A percentile compares a stretch with the other conserved stretches of the same genome.
phyloP scores from a whole-genome alignment of 2,888 invertebrate genomes.

The Dasypolia templi region DNA sequence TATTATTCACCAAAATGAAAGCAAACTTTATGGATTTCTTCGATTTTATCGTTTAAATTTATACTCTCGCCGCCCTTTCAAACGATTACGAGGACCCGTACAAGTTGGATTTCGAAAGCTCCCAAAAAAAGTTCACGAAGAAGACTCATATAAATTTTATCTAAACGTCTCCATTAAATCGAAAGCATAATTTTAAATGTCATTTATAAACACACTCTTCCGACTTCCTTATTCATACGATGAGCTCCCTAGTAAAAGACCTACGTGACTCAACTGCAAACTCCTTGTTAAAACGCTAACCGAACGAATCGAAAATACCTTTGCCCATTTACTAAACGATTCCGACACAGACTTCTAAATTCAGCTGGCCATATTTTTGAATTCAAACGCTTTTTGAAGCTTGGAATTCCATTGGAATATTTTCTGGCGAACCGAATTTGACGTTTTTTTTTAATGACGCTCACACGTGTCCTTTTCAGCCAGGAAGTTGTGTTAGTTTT shows the following conservation, averaged over 20 bases:
- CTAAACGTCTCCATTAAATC: conserved; percentile 66
- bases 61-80: conserved; percentile 42
- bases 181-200: conserved; percentile 67
- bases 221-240: conserved; percentile 70
- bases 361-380: conserved; percentile 58
- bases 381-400: conserved; percentile 70
- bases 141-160: conserved; percentile 54
- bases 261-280: conserved; percentile 76
- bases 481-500: conserved; percentile 69
- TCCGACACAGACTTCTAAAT: conserved; percentile 60
- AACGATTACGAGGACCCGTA: conserved; percentile 40
- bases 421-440: conserved; percentile 68
- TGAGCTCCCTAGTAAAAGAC: conserved; percentile 72
- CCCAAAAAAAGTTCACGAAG: conserved; percentile 35
- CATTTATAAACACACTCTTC: conserved; percentile 68
- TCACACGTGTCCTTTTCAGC: conserved; percentile 64
- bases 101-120: conserved; percentile 21
- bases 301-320: conserved; percentile 69
- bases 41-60: conserved; percentile 52
- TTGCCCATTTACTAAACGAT: conserved; percentile 55
- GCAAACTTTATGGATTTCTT: conserved; percentile 48
- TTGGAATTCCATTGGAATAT: conserved; percentile 70
- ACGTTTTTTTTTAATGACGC: conserved; percentile 63
- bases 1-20: conserved; percentile 49
- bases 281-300: conserved; percentile 64